Conservation (phyloP, 2,113 vertebrate genomes). For the Lasiurus cinereus region DNA sequence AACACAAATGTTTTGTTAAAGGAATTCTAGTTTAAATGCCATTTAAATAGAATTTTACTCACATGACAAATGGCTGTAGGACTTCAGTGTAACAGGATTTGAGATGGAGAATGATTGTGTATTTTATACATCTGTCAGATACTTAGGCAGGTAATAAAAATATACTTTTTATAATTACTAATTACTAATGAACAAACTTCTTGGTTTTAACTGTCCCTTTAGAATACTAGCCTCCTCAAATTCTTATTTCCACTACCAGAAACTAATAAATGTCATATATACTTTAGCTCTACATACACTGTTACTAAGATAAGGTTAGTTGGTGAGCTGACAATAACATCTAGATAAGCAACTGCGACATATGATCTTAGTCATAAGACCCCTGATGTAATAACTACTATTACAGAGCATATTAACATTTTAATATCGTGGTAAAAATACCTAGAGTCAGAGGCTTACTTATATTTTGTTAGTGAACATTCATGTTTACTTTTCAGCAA, state of each 20-base stretch:
- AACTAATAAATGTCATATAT: not conserved
- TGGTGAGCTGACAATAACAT: not conserved
- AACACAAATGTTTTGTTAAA: not conserved
- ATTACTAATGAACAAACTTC: not conserved
- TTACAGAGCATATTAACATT: not conserved
- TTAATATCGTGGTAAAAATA: conserved; percentile 5
- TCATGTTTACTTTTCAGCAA: conserved; percentile 4
- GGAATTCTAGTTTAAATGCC: conserved; percentile 4
- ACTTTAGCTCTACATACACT: not conserved
- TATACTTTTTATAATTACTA: not conserved
- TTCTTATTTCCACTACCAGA: not conserved
- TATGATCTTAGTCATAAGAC: not conserved
- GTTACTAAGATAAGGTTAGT: not conserved
- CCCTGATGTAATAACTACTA: not conserved
- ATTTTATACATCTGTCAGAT: not conserved
- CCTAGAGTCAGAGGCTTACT: not conserved
- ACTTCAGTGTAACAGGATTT: not conserved
- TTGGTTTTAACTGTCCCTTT: not conserved
- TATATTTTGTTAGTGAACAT: not conserved
- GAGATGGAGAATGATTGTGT: not conserved
- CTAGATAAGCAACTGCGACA: not conserved
- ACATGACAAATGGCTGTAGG: not conserved
- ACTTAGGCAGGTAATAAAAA: not conserved
- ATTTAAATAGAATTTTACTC: not conserved
- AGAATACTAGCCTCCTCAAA: conserved; percentile 15